Evolutionary conservation across 2,888 invertebrate species (phyloP), one percentile per base, ranked within the genome.

Genomic region (Keiferia lycopersicella): DNA sequence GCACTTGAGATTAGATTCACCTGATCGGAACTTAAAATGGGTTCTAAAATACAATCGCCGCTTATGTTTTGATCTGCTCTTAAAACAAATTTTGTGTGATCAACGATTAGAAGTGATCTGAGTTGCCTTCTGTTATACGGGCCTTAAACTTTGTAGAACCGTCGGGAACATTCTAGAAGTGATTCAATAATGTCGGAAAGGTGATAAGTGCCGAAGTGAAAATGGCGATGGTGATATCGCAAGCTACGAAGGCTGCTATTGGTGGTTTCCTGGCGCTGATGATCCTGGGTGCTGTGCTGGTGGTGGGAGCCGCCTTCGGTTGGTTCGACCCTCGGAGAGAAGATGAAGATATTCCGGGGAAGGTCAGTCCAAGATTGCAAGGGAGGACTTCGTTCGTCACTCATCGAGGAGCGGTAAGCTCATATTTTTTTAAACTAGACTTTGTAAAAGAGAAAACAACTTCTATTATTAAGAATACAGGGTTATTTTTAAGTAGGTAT

Each of bases 191-290:
- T 84, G 85, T 71, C 69, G 64, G 65, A 71, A 65, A 82, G 79
- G 78, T 86, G 88, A 87, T 84, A 79, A 79, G 79, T 81, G 78
- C 69, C 67, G 65, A 65, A 65, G 66, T 67, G 79, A 88, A 84
- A 71, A 91, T 91, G 91, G 91, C 91, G 74, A 91, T 91, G 91
- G 91, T 91, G 67, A 89, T 91, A 83, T 91, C 91, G 64, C 90
- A 89, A 67, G 86, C 91, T 69, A 91, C 91, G 62, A 91, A 91
- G 76, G 91, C 87, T 64, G 91, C 89, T 61, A 91, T 91, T 65
- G 91, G 86, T 64, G 91, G 89, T 10, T 86, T 91, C 69, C 70
- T 91, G 61, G 91, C 88, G 11, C 74, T 91, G 73, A 91, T 91
- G 91, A 85, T 91, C 61, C 76, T 91, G 14, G 91, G 90, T 22